A percentile compares a stretch with the other conserved stretches of the same genome.
These are phyloP conservation scores for Sebastiscus tertius DNA, from an alignment of 2,797 vertebrate species.

Conservation along the genomic window DNA sequence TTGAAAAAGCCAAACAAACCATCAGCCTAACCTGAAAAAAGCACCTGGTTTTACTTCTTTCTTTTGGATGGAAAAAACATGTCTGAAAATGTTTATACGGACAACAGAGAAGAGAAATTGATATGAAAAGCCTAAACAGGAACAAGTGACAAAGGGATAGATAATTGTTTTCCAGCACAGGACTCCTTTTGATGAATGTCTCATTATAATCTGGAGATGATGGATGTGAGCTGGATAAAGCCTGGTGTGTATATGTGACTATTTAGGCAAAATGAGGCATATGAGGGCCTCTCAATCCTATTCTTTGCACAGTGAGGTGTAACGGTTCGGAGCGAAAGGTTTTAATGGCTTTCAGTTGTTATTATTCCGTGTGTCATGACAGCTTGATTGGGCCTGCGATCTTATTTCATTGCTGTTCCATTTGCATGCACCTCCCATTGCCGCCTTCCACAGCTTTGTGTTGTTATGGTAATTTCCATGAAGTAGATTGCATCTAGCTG, in stretches of 20 bases:
- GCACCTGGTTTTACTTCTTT: neutral
- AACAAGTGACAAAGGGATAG: constrained; percentile 24
- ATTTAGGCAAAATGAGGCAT: constrained; percentile 59
- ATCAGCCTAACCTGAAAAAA: neutral
- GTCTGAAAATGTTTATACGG: constrained; percentile 9
- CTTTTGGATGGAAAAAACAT: constrained; percentile 15
- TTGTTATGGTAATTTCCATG: constrained; percentile 78
- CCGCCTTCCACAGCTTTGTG: constrained; percentile 55
- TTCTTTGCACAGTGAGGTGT: constrained; percentile 65
- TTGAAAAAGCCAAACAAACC: neutral
- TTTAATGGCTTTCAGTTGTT: constrained; percentile 75
- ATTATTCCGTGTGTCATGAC: constrained; percentile 76
- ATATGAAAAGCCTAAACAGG: constrained; percentile 1
- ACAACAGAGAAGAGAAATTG: neutral
- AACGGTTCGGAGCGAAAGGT: constrained; percentile 61
- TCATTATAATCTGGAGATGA: constrained; percentile 69
- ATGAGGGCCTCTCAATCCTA: constrained; percentile 50
- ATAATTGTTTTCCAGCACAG: constrained; percentile 55
- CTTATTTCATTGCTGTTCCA: constrained; percentile 61
- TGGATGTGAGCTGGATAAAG: constrained; percentile 59
- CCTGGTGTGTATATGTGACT: constrained; percentile 49
- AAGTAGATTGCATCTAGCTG: constrained; percentile 73
- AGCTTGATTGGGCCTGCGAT: constrained; percentile 74
- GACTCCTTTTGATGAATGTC: constrained; percentile 62
- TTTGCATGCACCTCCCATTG: constrained; percentile 62